A percentile compares a stretch with the other conserved stretches of the same genome.
Conservation (phyloP, 2,113 vertebrate species). For the Osmerus eperlanus region DNA sequence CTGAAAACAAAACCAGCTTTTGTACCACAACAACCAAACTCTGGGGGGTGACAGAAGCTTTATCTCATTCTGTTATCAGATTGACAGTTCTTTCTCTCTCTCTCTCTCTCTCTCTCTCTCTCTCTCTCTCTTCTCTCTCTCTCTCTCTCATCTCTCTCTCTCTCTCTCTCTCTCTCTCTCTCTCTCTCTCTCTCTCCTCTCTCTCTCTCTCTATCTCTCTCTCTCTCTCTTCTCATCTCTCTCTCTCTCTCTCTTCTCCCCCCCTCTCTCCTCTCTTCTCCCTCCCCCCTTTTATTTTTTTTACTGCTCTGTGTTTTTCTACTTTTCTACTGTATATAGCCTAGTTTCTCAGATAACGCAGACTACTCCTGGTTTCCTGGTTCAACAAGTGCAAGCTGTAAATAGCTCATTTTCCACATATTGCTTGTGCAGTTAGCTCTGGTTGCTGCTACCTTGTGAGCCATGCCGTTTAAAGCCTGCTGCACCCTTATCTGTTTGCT, state of each 20-base stretch:
- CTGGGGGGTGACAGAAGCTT: constrained; percentile 47
- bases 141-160: constrained; percentile 1
- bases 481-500: constrained; percentile 57
- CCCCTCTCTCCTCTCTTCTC: constrained; percentile 8
- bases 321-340: constrained; percentile 47
- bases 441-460: constrained; percentile 36
- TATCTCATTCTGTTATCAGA: constrained; percentile 56
- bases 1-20: constrained; percentile 62
- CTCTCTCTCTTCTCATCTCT: constrained; percentile 45
- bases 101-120: constrained; percentile 20
- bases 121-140: not conserved
- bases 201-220: not conserved
- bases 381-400: constrained; percentile 47
- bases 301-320: constrained; percentile 50
- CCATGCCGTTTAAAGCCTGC: constrained; percentile 31
- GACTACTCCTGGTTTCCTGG: constrained; percentile 48
- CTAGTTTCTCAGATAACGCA: constrained; percentile 20
- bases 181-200: constrained; percentile 27
- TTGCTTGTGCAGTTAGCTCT: constrained; percentile 42
- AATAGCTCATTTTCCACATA: constrained; percentile 54
- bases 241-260: constrained; percentile 12
- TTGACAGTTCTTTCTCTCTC: too few species aligned
- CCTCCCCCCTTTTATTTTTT: constrained; percentile 21
- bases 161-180: constrained; percentile 32
- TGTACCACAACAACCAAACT: constrained; percentile 63